Base-by-base conservation (phyloP, 1,140 invertebrate species). In the Stenopsyche tienmushanensis region DNA sequence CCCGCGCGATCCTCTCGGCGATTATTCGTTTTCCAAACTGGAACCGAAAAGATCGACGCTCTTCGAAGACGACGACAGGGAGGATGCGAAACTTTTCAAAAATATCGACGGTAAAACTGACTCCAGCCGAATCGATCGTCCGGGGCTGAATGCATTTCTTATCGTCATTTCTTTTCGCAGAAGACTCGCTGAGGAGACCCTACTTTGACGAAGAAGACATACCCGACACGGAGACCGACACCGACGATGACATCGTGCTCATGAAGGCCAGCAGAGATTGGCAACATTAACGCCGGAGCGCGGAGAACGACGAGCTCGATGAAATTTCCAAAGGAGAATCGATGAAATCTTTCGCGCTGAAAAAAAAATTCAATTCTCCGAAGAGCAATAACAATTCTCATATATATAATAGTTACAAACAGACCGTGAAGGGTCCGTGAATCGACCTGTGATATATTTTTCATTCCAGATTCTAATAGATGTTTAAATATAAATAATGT, bases 131-230 rank as follows among this genome's bases (percentile, higher is more conserved):
- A 5, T 34, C 13, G 13, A 34, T 34, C 29, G 29, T n/a, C n/a
- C n/a, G n/a, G n/a, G n/a, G n/a, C n/a, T n/a, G 29, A 34, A 34
- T 34, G 5, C 13, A 7, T 34, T 34, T 7, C 29, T 34, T 34
- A 34, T 7, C 29, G n/a, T n/a, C n/a, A n/a, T n/a, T n/a, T 62
- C 58, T 60, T 53, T 58, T 64, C 63, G 57, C 71, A 69, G 21
- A 73, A 77, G 76, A 78, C 63, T 72, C 79, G 39, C 69, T 80
- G 2, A 72, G 74, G 10, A 76, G 79, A 26, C 78, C 79, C 0
- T 81, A 79, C 66, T 81, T 75, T 69, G 78, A 81, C 47, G 77
- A 79, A 9, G 79, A 80, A 54, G 77, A 77, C 0, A 64, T 80
- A 7, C 76, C 77, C 7, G 73, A 74, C 0, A 76, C 79, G 0